Evolutionary conservation across 2,113 vertebrate genomes (phyloP).

Genomic region (Mellivora capensis): DNA sequence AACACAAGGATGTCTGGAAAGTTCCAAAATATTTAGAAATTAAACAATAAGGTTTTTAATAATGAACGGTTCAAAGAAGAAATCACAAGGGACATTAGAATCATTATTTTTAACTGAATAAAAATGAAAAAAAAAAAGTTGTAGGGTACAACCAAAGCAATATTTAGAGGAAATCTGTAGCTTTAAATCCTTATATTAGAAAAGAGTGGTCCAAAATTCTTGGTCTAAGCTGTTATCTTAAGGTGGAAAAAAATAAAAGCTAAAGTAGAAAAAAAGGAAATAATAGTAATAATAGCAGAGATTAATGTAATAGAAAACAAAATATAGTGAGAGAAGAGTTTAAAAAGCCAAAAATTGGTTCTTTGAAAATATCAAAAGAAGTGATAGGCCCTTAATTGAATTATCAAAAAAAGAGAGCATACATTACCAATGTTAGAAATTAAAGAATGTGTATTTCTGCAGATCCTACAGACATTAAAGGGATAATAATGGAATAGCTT

Average conservation of each 20-base stretch:
- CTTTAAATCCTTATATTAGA: neutral
- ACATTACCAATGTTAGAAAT: neutral
- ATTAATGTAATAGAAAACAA: neutral
- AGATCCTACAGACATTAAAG: neutral
- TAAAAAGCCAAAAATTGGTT: neutral
- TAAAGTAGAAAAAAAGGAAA: neutral
- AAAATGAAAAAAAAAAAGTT: neutral
- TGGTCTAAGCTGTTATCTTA: neutral
- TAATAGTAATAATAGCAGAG: neutral
- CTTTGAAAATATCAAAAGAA: neutral
- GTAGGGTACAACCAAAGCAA: neutral
- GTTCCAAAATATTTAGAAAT: neutral
- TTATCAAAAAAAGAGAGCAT: neutral
- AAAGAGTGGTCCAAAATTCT: neutral
- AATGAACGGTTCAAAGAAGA: neutral
- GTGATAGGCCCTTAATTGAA: neutral
- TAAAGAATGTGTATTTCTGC: neutral
- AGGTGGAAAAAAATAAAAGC: neutral
- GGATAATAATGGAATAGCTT: neutral
- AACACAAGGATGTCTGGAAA: neutral
- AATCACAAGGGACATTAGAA: neutral
- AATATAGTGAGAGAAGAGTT: neutral
- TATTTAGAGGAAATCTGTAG: neutral
- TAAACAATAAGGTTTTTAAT: neutral
- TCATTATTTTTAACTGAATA: neutral